Base-by-base conservation (phyloP, 2,113 vertebrate species). In the Semnornis frantzii region DNA sequence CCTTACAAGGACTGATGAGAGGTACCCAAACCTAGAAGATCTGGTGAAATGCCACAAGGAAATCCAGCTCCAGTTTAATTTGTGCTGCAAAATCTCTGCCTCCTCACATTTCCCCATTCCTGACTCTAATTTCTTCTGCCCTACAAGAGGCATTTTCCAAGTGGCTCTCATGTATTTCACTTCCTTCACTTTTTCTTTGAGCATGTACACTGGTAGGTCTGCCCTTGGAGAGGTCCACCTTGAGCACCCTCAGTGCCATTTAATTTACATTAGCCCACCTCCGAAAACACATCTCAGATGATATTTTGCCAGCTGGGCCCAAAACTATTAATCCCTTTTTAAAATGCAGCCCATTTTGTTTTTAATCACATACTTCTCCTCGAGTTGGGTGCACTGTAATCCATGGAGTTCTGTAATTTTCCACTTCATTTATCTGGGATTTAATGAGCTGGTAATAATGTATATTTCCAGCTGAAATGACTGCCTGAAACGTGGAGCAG, bases 381-480 rank as follows among this genome's bases (percentile, higher is more conserved):
- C 88, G 91, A 96, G 92, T 95, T 94, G 94, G 90, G 93, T 94
- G 94, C 87, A 95, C 83, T 88, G 90, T 94, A 96, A 95, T 91
- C 95, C 91, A 88, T 33, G 70, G 95, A 95, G 93, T 96, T 96
- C 92, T 94, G 88, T 81, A 92, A 95, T 96, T 95, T 96, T 95
- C 94, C 88, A 90, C 90, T 86, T 96, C 93, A 94, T 92, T 96
- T 95, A 83, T 88, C 94, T 55, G 89, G 81, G 82, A 91, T 90
- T 92, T 96, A 97, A 97, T 96, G 95, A 87, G 59, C 85, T 94
- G 87, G 91, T 91, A 94, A 96, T 96, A 95, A 97, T 95, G 94
- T 90, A 71, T 94, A 93, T 94, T 97, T 96, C 93, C 84, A 92
- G 90, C 81, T 90, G 80, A 94, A 96, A 94, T 60, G 87, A 82